Conservation (phyloP, 2,113 vertebrate species). For the Lucifuga dentata region DNA sequence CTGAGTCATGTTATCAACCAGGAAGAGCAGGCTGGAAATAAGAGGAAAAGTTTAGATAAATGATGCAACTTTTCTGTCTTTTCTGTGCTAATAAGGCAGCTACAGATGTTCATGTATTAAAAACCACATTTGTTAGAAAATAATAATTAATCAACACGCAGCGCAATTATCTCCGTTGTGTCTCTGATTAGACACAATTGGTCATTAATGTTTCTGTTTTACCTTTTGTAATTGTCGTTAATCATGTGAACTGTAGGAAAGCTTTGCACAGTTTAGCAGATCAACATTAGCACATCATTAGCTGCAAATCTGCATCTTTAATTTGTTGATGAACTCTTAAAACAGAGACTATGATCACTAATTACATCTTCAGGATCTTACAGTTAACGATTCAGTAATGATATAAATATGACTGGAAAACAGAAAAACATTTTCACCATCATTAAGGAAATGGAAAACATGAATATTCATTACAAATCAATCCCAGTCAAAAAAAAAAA, state of each 20-base stretch:
- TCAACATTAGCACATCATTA: constrained; percentile 39
- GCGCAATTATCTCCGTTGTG: constrained; percentile 58
- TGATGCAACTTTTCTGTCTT: constrained; percentile 30
- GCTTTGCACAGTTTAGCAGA: background rate
- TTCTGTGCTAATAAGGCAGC: constrained; percentile 14
- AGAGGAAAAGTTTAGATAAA: background rate
- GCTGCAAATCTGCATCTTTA: constrained; percentile 64
- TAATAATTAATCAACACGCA: constrained; percentile 34
- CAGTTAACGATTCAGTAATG: constrained; percentile 40
- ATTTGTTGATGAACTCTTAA: constrained; percentile 54
- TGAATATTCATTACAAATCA: constrained; percentile 52
- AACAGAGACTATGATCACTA: constrained; percentile 28
- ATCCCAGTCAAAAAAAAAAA: background rate
- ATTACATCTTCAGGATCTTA: constrained; percentile 56
- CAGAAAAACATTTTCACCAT: background rate
- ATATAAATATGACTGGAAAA: constrained; percentile 35
- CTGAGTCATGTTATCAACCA: too few species aligned
- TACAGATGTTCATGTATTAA: constrained; percentile 62
- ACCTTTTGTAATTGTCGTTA: constrained; percentile 55
- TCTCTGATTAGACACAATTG: constrained; percentile 58
- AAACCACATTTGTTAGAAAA: constrained; percentile 42
- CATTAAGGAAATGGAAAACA: background rate
- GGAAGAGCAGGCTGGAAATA: too few species aligned
- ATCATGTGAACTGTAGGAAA: constrained; percentile 52
- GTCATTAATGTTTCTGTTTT: constrained; percentile 52